These are phyloP conservation scores for Ctenosaura bakeri DNA, from an alignment of 2,797 vertebrate species.

Conservation along the genomic window DNA sequence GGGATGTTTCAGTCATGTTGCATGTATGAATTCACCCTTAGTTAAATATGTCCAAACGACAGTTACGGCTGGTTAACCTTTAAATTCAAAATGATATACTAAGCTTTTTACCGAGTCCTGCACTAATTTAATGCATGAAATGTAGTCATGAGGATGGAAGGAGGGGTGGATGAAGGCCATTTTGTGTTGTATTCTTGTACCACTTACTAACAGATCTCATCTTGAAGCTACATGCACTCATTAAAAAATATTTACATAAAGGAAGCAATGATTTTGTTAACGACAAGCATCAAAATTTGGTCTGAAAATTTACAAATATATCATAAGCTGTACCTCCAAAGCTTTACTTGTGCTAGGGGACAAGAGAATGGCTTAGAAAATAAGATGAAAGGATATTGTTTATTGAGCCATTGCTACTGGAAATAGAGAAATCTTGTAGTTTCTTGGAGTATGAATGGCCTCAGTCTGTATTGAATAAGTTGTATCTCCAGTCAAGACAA, in stretches of 20 bases:
- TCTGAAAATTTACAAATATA: background rate
- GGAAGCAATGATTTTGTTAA: background rate
- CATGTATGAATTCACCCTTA: background rate
- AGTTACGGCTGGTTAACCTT: background rate
- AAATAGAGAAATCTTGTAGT: background rate
- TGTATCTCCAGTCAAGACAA: background rate
- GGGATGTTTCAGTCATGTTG: background rate
- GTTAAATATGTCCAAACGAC: background rate
- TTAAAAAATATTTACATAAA: background rate
- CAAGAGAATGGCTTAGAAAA: background rate
- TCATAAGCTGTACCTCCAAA: background rate
- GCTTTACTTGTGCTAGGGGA: background rate
- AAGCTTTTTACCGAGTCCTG: background rate
- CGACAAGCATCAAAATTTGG: background rate
- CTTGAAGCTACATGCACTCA: background rate
- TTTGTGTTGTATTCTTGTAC: too few relatives aligned
- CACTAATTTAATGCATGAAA: too few relatives aligned
- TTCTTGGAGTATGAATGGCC: background rate
- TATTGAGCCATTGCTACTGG: background rate
- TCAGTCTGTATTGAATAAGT: background rate
- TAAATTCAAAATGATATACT: background rate
- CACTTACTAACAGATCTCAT: background rate
- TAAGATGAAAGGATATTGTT: background rate
- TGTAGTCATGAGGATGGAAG: too few relatives aligned
- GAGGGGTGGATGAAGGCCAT: too few relatives aligned